Conservation (phyloP, 2,797 vertebrate genomes). For the Epinephelus malabaricus region DNA sequence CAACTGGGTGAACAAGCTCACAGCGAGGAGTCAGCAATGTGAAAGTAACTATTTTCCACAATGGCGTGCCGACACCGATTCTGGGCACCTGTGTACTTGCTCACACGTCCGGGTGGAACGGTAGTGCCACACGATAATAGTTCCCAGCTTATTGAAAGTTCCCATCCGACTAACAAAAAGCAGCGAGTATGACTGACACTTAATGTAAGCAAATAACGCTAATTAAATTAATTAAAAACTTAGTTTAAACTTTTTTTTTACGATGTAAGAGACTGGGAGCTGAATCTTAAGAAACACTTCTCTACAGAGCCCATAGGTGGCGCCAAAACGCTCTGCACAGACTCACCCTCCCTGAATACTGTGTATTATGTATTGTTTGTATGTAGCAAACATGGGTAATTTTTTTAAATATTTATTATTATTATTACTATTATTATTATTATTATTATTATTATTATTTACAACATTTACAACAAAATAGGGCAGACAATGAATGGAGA, state of each 20-base stretch:
- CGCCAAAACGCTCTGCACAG: conserved; percentile 30
- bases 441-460: no score
- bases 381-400: no score
- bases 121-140: not conserved
- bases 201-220: not conserved
- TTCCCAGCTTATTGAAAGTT: conserved; percentile 41
- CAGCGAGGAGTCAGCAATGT: conserved; percentile 2
- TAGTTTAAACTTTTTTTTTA: not conserved
- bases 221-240: not conserved
- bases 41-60: conserved; percentile 74
- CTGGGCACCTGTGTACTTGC: conserved; percentile 43
- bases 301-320: conserved; percentile 39
- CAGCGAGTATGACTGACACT: fast-evolving
- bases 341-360: not conserved
- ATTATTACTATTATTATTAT: no score
- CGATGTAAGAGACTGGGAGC: not conserved
- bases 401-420: no score
- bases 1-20: not conserved
- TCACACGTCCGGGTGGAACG: conserved; percentile 60
- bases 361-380: no score
- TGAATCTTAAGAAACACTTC: not conserved
- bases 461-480: no score
- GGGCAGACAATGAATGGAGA: no score
- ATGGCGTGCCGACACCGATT: conserved; percentile 77
- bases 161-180: not conserved